Evolutionary conservation across 64 coral and sea anemone genomes (phyloP).

Genomic region (Dendronephthya gigantea): DNA sequence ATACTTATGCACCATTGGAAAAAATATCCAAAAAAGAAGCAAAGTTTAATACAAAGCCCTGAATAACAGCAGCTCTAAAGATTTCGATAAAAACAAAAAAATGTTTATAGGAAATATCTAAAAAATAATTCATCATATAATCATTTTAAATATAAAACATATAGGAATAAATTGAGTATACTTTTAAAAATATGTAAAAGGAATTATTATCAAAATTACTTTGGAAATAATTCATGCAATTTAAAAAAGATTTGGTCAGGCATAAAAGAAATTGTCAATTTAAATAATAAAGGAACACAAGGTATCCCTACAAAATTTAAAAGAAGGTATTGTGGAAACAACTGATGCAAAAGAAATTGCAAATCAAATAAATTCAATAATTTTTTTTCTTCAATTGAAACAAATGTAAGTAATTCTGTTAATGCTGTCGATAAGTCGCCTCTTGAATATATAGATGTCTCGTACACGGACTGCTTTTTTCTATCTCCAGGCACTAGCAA

Average conservation of each 20-base stretch:
- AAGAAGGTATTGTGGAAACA: neutral
- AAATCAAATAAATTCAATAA: neutral
- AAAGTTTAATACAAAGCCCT: neutral
- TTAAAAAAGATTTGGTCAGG: conserved; percentile 23
- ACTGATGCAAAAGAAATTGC: neutral
- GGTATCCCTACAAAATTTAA: neutral
- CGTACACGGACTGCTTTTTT: neutral
- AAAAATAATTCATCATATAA: neutral
- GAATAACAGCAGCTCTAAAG: neutral
- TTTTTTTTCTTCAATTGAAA: neutral
- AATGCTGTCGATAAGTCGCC: neutral
- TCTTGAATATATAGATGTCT: neutral
- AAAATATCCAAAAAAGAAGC: neutral
- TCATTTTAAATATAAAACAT: neutral
- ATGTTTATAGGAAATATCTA: neutral
- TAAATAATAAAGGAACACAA: neutral
- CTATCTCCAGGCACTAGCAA: neutral
- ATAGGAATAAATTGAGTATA: conserved; percentile 3
- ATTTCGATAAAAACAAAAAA: neutral
- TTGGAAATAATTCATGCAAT: neutral
- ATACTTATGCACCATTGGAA: neutral
- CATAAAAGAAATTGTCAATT: conserved; percentile 3
- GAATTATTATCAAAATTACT: conserved; percentile 10
- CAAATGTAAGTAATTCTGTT: neutral
- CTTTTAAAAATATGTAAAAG: conserved; percentile 2